phyloP scores from a whole-genome alignment of 2,797 vertebrate genomes.

The Sebastes matsubarae region DNA sequence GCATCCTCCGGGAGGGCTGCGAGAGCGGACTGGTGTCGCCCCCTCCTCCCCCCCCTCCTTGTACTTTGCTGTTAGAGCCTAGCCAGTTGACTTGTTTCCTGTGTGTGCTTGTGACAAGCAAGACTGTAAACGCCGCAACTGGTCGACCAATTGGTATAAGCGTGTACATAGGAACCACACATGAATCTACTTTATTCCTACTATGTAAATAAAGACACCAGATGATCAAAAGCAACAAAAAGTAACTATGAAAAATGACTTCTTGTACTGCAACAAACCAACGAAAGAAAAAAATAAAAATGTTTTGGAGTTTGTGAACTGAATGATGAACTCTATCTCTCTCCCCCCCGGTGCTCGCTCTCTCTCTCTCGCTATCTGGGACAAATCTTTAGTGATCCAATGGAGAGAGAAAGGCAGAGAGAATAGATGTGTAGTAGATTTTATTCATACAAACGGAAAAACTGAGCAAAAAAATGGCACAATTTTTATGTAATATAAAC shows the following conservation, averaged over 20 bases:
- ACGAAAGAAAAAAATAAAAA: constrained; percentile 81
- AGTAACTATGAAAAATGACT: constrained; percentile 80
- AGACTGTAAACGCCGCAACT: constrained; percentile 68
- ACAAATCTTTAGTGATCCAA: constrained; percentile 35
- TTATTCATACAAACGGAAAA: constrained; percentile 61
- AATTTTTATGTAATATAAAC: constrained; percentile 80
- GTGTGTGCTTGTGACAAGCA: constrained; percentile 67
- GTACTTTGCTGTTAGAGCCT: constrained; percentile 74
- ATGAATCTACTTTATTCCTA: constrained; percentile 83
- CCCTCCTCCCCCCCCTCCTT: constrained; percentile 13
- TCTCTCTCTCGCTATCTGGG: constrained; percentile 25
- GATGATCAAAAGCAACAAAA: constrained; percentile 86
- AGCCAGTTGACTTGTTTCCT: constrained; percentile 72
- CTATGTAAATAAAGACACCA: constrained; percentile 85
- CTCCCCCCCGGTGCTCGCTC: constrained; percentile 52
- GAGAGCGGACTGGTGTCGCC: constrained; percentile 35
- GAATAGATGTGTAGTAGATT: constrained; percentile 56
- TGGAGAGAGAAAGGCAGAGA: constrained; percentile 41
- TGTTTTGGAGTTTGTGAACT: constrained; percentile 85
- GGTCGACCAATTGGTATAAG: constrained; percentile 70
- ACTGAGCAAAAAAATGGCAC: constrained; percentile 59
- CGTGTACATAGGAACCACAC: constrained; percentile 84
- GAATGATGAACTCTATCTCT: constrained; percentile 77
- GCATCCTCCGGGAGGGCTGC: constrained; percentile 44
- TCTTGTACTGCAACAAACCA: constrained; percentile 84